Conservation (phyloP, 2,888 invertebrate species). For the Athalia rosae region DNA sequence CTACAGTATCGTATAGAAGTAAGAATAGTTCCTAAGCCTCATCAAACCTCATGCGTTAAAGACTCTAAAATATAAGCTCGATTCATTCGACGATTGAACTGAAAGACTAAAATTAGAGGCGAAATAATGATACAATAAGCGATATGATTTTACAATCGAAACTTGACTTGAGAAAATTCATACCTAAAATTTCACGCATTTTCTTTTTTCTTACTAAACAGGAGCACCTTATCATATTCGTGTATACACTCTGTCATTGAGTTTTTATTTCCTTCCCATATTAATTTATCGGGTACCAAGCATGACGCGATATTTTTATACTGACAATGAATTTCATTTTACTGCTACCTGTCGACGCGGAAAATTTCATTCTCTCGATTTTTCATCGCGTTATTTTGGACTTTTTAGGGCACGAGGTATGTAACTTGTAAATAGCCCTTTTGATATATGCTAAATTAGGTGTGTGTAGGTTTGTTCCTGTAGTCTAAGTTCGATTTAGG, state of each 20-base stretch:
- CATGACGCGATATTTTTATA: not conserved
- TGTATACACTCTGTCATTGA: constrained; percentile 16
- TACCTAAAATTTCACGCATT: not conserved
- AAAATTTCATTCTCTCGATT: not conserved
- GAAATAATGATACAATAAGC: no score
- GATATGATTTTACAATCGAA: not conserved
- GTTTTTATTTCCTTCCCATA: not conserved
- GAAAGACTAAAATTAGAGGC: no score
- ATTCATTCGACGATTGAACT: no score
- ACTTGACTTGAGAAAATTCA: not conserved
- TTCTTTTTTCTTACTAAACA: not conserved
- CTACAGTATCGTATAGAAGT: constrained; percentile 43
- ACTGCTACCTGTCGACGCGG: not conserved
- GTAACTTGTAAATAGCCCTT: constrained; percentile 59
- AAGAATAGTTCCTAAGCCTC: constrained; percentile 67
- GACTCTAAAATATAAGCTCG: constrained; percentile 24
- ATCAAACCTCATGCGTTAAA: constrained; percentile 40
- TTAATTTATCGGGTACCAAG: no score
- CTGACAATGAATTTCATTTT: not conserved
- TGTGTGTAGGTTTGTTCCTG: constrained; percentile 62
- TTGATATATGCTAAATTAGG: constrained; percentile 65
- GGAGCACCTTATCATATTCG: not conserved
- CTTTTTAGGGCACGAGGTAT: constrained; percentile 23
- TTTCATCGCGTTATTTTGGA: not conserved
- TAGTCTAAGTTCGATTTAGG: constrained; percentile 56